Evolutionary conservation across 2,888 invertebrate species (phyloP), one percentile per base, ranked within the genome.

Genomic region (Philopedon plagiatum): DNA sequence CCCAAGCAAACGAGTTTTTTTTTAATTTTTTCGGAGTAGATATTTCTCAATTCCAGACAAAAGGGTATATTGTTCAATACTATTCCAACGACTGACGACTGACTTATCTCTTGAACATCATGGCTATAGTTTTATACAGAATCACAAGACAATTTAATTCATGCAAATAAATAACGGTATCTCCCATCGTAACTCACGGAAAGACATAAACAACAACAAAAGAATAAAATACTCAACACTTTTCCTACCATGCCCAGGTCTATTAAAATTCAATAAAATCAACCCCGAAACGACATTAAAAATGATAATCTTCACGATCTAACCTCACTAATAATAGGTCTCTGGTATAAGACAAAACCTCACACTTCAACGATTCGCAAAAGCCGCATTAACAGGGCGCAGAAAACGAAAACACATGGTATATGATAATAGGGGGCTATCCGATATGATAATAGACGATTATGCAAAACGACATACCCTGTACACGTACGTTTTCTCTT

Each of bases 401-500:
- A 19, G 56, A 63, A 64, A 21, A 66, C 44, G 37, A 32, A 41
- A 62, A 41, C 69, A 37, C 18, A 32, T 37, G 34, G 58, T 64
- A 51, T 74, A 74, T 66, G 74, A 39, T 65, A 70, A 74, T 66
- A 56, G 51, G 51, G 70, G 70, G 66, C 56, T 49, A 66, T 70
- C 63, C 65, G 34, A 70, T 71, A 74, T 65, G 66, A 74, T 70
- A 70, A 74, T 71, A 60, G 76, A 75, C 81, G 83, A 83, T 83
- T 83, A 83, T 83, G 82, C 78, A 82, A 80, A 83, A 82, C 73
- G 63, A 70, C 73, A 78, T 78, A 79, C 80, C 80, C 77, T 80
- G 75, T 75, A 78, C 64, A 19, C 11, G 5, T 29, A n/a, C n/a
- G 51, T 18, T 61, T 44, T 69, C 69, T 15, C 67, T 71, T 64